Conservation (phyloP, 1,140 invertebrate species). For the Drosophila subobscura region DNA sequence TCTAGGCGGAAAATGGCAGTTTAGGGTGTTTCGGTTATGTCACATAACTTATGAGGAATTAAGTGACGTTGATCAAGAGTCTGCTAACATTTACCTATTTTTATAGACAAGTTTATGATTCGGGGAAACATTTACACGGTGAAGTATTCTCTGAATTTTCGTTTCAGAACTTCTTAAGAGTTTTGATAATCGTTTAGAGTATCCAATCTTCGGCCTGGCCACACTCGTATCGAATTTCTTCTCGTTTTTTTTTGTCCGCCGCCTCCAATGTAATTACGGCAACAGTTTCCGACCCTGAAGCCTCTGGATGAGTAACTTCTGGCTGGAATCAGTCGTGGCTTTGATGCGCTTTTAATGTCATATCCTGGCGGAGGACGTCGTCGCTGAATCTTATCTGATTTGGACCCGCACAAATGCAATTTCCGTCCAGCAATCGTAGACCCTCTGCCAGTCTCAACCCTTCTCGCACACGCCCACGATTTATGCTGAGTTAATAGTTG, state of each 20-base stretch:
- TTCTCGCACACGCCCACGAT: slow-evolving; percentile 43
- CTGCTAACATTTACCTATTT: too few relatives aligned
- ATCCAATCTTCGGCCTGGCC: background rate
- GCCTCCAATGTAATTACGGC: slow-evolving; percentile 69
- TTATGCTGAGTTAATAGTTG: slow-evolving; percentile 79
- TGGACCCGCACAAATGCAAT: slow-evolving; percentile 76
- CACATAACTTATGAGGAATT: too few relatives aligned
- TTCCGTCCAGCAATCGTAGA: slow-evolving; percentile 49
- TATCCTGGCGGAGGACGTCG: slow-evolving; percentile 53
- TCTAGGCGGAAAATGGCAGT: background rate
- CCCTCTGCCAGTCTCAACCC: slow-evolving; percentile 47
- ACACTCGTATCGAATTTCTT: background rate
- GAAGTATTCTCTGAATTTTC: too few relatives aligned
- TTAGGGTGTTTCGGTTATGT: background rate
- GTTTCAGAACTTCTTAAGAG: too few relatives aligned
- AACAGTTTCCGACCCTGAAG: slow-evolving; percentile 61
- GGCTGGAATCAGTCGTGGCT: slow-evolving; percentile 4
- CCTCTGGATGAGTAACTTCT: slow-evolving; percentile 22
- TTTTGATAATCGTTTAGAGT: background rate
- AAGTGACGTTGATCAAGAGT: background rate
- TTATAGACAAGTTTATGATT: too few relatives aligned
- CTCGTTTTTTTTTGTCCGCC: slow-evolving; percentile 7
- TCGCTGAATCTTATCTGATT: slow-evolving; percentile 71
- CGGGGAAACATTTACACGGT: too few relatives aligned
- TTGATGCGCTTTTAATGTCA: slow-evolving; percentile 79